Conservation (phyloP, 2,113 vertebrate species). For the Sander vitreus region DNA sequence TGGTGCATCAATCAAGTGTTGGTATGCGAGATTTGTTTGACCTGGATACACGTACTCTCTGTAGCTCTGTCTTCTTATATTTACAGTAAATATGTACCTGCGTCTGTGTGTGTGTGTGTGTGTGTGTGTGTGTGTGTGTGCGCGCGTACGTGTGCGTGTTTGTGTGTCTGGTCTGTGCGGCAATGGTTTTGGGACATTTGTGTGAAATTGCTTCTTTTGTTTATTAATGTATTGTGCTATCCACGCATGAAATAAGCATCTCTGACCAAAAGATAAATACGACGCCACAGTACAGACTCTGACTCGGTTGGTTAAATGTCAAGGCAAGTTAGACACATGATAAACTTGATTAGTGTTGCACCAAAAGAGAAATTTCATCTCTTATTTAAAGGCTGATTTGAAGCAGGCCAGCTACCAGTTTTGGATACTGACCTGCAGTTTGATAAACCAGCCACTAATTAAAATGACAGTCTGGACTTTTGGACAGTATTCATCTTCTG, state of each 20-base stretch:
- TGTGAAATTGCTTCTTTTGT: slow-evolving; percentile 71
- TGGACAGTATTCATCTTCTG: slow-evolving; percentile 59
- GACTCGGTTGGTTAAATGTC: slow-evolving; percentile 51
- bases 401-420: slow-evolving; percentile 58
- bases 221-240: slow-evolving; percentile 61
- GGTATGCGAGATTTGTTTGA: slow-evolving; percentile 46
- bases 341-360: slow-evolving; percentile 46
- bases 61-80: slow-evolving; percentile 65
- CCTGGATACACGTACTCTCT: slow-evolving; percentile 51
- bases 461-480: slow-evolving; percentile 50
- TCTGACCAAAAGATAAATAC: slow-evolving; percentile 60
- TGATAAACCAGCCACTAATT: slow-evolving; percentile 44
- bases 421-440: slow-evolving; percentile 65
- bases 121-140: slow-evolving; percentile 44
- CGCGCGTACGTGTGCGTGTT: slow-evolving; percentile 44
- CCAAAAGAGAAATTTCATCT: slow-evolving; percentile 54
- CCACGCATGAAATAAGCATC: slow-evolving; percentile 62
- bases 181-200: slow-evolving; percentile 60
- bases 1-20: slow-evolving; percentile 41
- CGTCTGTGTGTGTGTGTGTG: slow-evolving; percentile 36
- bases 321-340: slow-evolving; percentile 50
- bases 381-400: slow-evolving; percentile 41
- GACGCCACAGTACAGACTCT: slow-evolving; percentile 47
- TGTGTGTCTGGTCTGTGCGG: slow-evolving; percentile 44
- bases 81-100: slow-evolving; percentile 69